phyloP scores from a whole-genome alignment of 2,113 vertebrate genomes.

The Larimichthys crocea region DNA sequence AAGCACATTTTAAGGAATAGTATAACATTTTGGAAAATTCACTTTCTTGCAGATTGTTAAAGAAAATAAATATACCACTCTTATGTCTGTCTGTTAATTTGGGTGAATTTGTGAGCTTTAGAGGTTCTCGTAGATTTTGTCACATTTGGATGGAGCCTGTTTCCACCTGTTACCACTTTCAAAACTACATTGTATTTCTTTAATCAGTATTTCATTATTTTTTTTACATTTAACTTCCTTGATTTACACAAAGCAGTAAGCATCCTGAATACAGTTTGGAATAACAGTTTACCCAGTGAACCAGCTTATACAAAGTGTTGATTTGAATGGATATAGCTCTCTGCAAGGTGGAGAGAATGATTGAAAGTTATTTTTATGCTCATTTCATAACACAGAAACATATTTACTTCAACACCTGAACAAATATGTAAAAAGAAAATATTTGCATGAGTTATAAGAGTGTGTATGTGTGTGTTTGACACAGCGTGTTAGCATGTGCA shows the following conservation, averaged over 20 bases:
- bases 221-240: neutral
- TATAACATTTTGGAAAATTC: neutral
- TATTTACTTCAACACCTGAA: neutral
- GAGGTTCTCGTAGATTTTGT: neutral
- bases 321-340: slow-evolving; percentile 3
- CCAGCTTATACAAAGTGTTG: neutral
- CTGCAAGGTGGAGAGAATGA: neutral
- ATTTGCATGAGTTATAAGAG: neutral
- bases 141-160: neutral
- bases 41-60: neutral
- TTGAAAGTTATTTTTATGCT: neutral
- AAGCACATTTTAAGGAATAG: neutral
- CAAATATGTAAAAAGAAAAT: neutral
- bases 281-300: slow-evolving; percentile 16
- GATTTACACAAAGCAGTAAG: neutral
- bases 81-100: slow-evolving; percentile 1
- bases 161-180: neutral
- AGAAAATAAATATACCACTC: neutral
- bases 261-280: neutral
- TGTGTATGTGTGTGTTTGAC: neutral
- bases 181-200: too few species aligned
- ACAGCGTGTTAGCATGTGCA: neutral
- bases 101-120: neutral
- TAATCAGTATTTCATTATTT: neutral
- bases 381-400: neutral